Conservation (phyloP, 2,797 vertebrate species). For the Characodon lateralis region DNA sequence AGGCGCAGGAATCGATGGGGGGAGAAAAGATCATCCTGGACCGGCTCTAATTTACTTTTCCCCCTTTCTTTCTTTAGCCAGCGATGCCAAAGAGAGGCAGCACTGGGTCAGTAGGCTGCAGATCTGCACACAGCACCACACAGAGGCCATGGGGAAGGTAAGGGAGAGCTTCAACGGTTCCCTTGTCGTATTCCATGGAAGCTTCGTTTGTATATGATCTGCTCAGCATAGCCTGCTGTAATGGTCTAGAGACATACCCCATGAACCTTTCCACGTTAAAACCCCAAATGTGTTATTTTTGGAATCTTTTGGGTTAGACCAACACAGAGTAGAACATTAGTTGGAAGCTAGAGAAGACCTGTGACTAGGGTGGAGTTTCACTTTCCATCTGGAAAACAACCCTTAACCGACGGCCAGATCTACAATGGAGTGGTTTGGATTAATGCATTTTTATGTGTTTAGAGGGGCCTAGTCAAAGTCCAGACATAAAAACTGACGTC, state of each 20-base stretch:
- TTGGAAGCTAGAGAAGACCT: too few relatives aligned
- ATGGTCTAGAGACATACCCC: background rate
- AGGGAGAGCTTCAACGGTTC: background rate
- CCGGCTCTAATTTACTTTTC: slow-evolving; percentile 12
- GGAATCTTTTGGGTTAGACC: too few relatives aligned
- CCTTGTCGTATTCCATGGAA: background rate
- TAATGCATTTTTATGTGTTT: too few relatives aligned
- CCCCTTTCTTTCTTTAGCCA: slow-evolving; percentile 74
- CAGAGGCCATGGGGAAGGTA: slow-evolving; percentile 98
- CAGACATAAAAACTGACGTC: too few relatives aligned
- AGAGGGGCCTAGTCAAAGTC: too few relatives aligned
- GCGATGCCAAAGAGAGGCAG: slow-evolving; percentile 96
- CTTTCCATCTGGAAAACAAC: too few relatives aligned
- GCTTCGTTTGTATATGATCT: slow-evolving; percentile 27
- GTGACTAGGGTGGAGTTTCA: too few relatives aligned
- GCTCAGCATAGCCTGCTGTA: background rate
- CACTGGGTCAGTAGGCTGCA: slow-evolving; percentile 99
- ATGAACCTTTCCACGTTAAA: too few relatives aligned
- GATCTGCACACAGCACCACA: slow-evolving; percentile 97
- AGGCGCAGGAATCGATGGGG: slow-evolving; percentile 37
- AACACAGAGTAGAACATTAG: too few relatives aligned
- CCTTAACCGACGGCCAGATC: too few relatives aligned
- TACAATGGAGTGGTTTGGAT: too few relatives aligned
- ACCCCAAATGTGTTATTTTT: too few relatives aligned
- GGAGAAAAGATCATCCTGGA: slow-evolving; percentile 5